Evolutionary conservation across 2,797 vertebrate genomes (phyloP), one percentile per base, ranked within the genome.

Genomic region (Petrocephalus sullivani): DNA sequence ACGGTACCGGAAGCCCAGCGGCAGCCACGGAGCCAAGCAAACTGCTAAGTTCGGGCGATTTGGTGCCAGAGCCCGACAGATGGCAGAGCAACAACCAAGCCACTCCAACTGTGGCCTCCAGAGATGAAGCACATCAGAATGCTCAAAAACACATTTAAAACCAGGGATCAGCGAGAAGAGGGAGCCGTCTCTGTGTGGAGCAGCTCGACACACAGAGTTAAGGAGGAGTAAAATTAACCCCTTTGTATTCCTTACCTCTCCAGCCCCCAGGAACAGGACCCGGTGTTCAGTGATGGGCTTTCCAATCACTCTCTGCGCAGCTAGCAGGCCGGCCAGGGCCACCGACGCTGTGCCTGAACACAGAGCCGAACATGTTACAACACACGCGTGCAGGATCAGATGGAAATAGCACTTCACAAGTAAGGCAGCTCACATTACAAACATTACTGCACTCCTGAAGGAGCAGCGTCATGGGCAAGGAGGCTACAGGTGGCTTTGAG

Each of bases 201-300:
- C 23, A 49, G 49, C 33, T 71, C 3, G 23, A 21, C 60, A 71
- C 41, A 81, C 41, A 81, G 41, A 49, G 41, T 81, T 81, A 49
- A 0, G 41, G 41, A 81, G 75, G 41, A 81, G 75, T 46, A 81
- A 46, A 81, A 46, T 81, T 10, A 49, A n/a, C n/a, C 41, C 9
- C 9, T n/a, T 58, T 46, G 83, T 71, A 12, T 14, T 86, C 90
- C 91, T 93, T 92, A 98, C 98, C 96, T 99, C 98, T 95, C 98
- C 98, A 37, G 98, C 98, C 90, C 98, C 98, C 67, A 99, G 96
- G 93, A 99, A 99, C 90, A 99, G 96, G 90, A 99, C 95, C 84
- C 92, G 95, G 90, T 99, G 97, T 89, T 99, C 97, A 21, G 96
- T 96, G 89, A 99, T 94, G 0, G 97, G 94, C 91, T 96, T 98